Percentiles rank a stretch among this genome's conserved stretches.
Evolutionary conservation across 2,797 vertebrate species (phyloP).

Genomic region (Fratercula arctica): DNA sequence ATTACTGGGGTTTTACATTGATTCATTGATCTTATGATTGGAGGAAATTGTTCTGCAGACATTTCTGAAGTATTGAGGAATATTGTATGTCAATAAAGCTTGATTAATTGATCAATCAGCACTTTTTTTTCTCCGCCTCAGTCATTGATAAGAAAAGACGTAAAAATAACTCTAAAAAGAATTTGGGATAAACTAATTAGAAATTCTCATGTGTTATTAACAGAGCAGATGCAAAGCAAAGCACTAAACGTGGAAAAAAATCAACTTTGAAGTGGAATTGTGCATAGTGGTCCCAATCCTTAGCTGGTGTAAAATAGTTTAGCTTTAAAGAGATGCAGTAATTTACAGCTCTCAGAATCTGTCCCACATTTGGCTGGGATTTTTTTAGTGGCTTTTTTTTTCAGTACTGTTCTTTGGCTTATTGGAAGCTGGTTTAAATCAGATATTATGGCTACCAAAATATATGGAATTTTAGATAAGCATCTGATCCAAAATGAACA

Average conservation of each 20-base stretch:
- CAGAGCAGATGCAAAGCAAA: background rate
- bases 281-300: background rate
- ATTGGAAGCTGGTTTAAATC: slow-evolving; percentile 45
- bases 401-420: background rate
- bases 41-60: slow-evolving; percentile 62
- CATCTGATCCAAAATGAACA: slow-evolving; percentile 51
- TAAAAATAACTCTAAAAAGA: slow-evolving; percentile 27
- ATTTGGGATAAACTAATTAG: background rate
- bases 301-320: background rate
- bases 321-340: background rate
- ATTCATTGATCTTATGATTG: slow-evolving; percentile 72
- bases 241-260: background rate
- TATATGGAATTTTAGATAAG: slow-evolving; percentile 55
- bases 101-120: slow-evolving; percentile 71
- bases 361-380: background rate
- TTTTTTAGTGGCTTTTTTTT: background rate
- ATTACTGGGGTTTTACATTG: slow-evolving; percentile 69
- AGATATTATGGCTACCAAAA: slow-evolving; percentile 34
- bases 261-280: slow-evolving; percentile 21
- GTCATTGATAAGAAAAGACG: slow-evolving; percentile 49
- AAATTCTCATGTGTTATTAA: background rate
- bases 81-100: slow-evolving; percentile 54
- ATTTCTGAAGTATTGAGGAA: slow-evolving; percentile 68
- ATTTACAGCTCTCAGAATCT: background rate
- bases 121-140: slow-evolving; percentile 17